Conservation (phyloP, 2,113 vertebrate genomes). For the Aptenodytes forsteri region DNA sequence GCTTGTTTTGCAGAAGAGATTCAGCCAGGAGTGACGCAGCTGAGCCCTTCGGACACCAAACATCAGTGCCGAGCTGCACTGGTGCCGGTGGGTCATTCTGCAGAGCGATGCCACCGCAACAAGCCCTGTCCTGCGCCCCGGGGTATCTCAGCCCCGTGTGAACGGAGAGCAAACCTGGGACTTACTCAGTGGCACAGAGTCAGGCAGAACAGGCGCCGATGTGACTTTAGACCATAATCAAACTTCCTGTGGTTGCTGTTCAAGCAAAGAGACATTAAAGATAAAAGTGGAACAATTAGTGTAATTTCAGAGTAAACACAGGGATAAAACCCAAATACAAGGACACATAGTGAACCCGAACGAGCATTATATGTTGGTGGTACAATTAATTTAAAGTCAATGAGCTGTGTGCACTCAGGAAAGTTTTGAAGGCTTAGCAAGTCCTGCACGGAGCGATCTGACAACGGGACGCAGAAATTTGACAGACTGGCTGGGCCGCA, state of each 20-base stretch:
- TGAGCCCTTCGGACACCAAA: neutral
- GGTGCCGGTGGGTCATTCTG: neutral
- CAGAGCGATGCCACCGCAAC: fast-evolving
- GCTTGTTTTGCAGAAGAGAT: neutral
- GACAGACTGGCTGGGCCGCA: neutral
- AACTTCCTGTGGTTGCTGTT: neutral
- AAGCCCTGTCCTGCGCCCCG: fast-evolving
- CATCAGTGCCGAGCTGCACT: neutral
- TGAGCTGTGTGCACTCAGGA: neutral
- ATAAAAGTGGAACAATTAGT: neutral
- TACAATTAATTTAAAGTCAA: neutral
- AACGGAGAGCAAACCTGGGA: neutral
- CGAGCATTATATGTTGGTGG: neutral
- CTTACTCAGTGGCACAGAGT: neutral
- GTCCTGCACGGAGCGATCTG: neutral
- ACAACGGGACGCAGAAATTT: fast-evolving
- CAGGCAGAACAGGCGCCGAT: fast-evolving
- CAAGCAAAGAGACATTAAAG: neutral
- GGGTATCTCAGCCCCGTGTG: neutral
- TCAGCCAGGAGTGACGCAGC: neutral
- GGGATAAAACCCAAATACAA: neutral
- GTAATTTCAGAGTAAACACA: neutral
- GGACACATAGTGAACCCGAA: neutral
- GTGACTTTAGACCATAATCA: neutral
- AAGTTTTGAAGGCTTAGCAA: neutral